Evolutionary conservation across 1,140 invertebrate genomes (phyloP).

Genomic region (Physella acuta): DNA sequence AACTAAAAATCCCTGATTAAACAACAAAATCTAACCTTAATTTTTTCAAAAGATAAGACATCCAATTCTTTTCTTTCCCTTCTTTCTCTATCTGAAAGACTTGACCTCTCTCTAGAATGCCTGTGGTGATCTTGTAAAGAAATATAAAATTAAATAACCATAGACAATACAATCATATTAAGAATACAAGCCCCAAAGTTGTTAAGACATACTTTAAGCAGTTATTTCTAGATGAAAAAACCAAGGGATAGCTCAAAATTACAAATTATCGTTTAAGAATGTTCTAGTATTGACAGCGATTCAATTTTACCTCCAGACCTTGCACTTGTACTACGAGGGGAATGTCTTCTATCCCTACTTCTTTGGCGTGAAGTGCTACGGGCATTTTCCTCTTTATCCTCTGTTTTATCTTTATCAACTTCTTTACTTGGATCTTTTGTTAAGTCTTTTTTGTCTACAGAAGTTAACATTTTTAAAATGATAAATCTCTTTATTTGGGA

Average conservation of each 20-base stretch:
- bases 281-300: too few relatives aligned
- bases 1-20: too few relatives aligned
- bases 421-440: not conserved
- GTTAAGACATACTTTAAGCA: too few relatives aligned
- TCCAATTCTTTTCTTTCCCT: constrained; percentile 36
- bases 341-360: not conserved
- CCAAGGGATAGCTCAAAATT: too few relatives aligned
- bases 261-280: too few relatives aligned
- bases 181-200: too few relatives aligned
- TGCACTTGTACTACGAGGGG: not conserved
- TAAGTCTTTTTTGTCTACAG: not conserved
- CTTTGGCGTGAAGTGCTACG: not conserved
- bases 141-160: constrained; percentile 21
- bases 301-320: constrained; percentile 17
- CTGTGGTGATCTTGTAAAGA: constrained; percentile 38
- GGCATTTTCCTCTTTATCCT: not conserved
- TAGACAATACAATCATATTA: too few relatives aligned
- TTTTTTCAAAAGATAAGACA: constrained; percentile 55
- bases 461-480: not conserved
- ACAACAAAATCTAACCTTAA: constrained; percentile 46
- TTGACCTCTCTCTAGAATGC: constrained; percentile 38
- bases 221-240: too few relatives aligned
- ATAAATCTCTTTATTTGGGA: too few relatives aligned
- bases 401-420: constrained; percentile 1
- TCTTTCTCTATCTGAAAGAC: constrained; percentile 18